Base-by-base conservation (phyloP, 2,888 invertebrate species). In the Yponomeuta evonymella region DNA sequence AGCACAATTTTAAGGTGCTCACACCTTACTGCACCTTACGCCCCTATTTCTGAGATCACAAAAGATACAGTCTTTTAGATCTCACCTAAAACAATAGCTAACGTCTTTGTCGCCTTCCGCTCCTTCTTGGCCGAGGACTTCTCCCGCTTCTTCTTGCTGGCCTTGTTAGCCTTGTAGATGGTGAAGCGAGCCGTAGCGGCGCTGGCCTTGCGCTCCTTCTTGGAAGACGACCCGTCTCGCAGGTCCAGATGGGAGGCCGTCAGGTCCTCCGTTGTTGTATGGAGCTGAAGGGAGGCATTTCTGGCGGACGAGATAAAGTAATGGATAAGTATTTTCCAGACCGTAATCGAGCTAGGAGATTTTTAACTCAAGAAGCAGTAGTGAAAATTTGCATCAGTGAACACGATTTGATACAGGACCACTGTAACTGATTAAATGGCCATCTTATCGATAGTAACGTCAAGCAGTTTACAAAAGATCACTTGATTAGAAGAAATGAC, bases 1-100 rank as follows among this genome's bases (percentile, higher is more conserved):
- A 0, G 23, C 23, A 23, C 0, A 23, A 23, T 23, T 23, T 23
- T 23, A 23, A 23, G 23, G 23, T 23, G 23, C 23, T 23, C 0
- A 23, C 23, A 23, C 23, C 23, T 23, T 23, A 23, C 23, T 23
- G 23, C 23, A 23, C 23, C 23, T 23, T 23, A 23, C 23, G 23
- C 23, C 0, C 23, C 8, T 58, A 6, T 62, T n/a, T 15, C 12
- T 62, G n/a, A 12, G 23, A 10, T 58, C 58, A 3, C 3, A 58
- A 58, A 8, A 58, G 58, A 5, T 5, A 36, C 2, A 51, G 12
- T 12, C 4, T 51, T 51, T 51, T 9, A 51, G 15, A 48, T 36
- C 95, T 95, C 92, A 99, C 99, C 99, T 85, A 99, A 94, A 76
- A 99, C 99, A 87, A 99, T 99, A 72, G 99, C 99, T 76, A 99